Conservation (phyloP, 2,888 invertebrate species). For the Ptychoptera albimana region DNA sequence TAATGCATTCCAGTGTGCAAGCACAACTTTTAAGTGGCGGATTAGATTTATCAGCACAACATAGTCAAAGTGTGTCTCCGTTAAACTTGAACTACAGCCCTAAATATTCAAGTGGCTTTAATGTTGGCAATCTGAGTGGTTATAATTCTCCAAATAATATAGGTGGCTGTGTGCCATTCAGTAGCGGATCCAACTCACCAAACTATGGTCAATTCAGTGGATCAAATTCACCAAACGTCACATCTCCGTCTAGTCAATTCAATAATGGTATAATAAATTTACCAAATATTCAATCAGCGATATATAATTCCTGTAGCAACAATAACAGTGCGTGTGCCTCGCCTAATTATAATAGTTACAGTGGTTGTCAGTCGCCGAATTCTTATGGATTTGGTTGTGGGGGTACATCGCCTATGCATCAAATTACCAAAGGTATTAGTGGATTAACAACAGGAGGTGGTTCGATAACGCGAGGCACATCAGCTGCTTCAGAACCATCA, state of each 20-base stretch:
- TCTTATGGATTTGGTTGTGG: slow-evolving; percentile 20
- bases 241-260: not conserved
- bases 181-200: slow-evolving; percentile 14
- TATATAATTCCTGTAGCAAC: slow-evolving; percentile 11
- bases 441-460: slow-evolving; percentile 55
- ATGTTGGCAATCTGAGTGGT: slow-evolving; percentile 2
- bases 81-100: slow-evolving; percentile 12
- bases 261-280: slow-evolving; percentile 2
- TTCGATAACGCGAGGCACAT: slow-evolving; percentile 60
- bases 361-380: slow-evolving; percentile 26
- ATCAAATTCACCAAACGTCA: slow-evolving; percentile 9
- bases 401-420: slow-evolving; percentile 44
- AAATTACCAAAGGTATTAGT: slow-evolving; percentile 52
- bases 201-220: slow-evolving; percentile 11
- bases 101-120: slow-evolving; percentile 4
- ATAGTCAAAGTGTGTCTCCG: slow-evolving; percentile 29
- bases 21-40: not conserved
- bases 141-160: slow-evolving; percentile 1
- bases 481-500: slow-evolving; percentile 29
- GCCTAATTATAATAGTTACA: slow-evolving; percentile 32
- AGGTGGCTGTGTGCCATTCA: not conserved
- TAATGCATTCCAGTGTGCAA: not conserved
- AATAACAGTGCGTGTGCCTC: slow-evolving; percentile 30
- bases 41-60: slow-evolving; percentile 30
- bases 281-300: not conserved